Evolutionary conservation across 2,797 vertebrate species (phyloP).

Genomic region (Chelonia mydas): DNA sequence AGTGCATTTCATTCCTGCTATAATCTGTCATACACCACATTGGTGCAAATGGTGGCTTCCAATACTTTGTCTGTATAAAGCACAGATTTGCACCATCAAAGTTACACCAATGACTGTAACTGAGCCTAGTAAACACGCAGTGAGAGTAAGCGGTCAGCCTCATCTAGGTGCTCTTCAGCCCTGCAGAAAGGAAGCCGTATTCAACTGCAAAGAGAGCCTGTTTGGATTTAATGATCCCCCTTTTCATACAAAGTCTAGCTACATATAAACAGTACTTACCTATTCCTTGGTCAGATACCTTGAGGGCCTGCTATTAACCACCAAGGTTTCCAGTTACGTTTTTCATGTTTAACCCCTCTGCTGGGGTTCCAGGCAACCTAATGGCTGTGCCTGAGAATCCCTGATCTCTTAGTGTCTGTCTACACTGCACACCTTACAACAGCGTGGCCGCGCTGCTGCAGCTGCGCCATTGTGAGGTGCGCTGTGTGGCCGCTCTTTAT

Average conservation of each 20-base stretch:
- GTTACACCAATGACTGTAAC: background rate
- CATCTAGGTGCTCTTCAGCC: too few relatives aligned
- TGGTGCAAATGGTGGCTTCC: background rate
- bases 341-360: background rate
- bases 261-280: background rate
- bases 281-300: background rate
- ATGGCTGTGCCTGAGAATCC: background rate
- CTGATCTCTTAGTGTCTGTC: too few relatives aligned
- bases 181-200: background rate
- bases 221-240: background rate
- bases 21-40: background rate
- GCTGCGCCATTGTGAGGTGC: too few relatives aligned
- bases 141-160: background rate
- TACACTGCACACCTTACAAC: too few relatives aligned
- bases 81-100: background rate
- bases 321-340: background rate
- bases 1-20: background rate
- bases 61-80: background rate
- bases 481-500: too few relatives aligned
- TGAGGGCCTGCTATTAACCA: conserved; percentile 10
- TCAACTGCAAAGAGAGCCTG: background rate
- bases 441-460: too few relatives aligned
- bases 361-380: background rate
- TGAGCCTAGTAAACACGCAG: background rate
- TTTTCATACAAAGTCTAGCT: background rate